Base-by-base conservation (phyloP, 2,797 vertebrate species). In the Lithobates pipiens region DNA sequence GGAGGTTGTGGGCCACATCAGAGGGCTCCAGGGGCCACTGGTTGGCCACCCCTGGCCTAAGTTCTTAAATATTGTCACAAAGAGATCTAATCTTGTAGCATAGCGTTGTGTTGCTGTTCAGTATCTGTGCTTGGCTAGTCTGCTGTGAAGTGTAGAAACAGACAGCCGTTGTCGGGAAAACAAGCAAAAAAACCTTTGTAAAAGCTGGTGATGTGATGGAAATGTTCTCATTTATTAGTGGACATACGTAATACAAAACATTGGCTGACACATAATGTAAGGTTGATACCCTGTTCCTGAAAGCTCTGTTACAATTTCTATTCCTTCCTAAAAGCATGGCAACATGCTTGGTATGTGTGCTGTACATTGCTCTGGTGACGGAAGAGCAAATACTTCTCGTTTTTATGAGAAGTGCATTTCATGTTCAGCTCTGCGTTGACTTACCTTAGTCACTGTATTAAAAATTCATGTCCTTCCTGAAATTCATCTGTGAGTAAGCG, bases 231-330 rank as follows among this genome's bases (percentile, higher is more conserved):
- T 15, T 34, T 32, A 67, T 57, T 44, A 61, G 61, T 23, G 69
- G 77, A 44, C 65, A 21, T 69, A 25, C 29, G 57, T 29, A 65
- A 39, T 29, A 63, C 76, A 63, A 23, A 36, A 63, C 57, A 63
- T 77, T 68, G 77, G 32, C 16, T 54, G 50, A 23, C 6, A 36
- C 42, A 18, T 69, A 29, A 16, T 79, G 77, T 11, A n/a, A 44
- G 36, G 39, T 23, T 46, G 39, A 69, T 27, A 32, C 65, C 77
- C 32, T 63, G 32, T 77, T 77, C 76, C 76, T 77, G 74, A 21
- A 76, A 74, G 13, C 44, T 57, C 27, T 6, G 6, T 76, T 76
- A 54, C 13, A 3, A 54, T 4, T 15, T 74, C 44, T 29, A 27
- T 76, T 54, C 8, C 23, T 50, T 76, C 46, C 27, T n/a, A 10